A percentile compares a stretch with the other conserved stretches of the same genome.
These are phyloP conservation scores for Psephotus haematonotus DNA, from an alignment of 2,113 vertebrate species.

Conservation along the genomic window DNA sequence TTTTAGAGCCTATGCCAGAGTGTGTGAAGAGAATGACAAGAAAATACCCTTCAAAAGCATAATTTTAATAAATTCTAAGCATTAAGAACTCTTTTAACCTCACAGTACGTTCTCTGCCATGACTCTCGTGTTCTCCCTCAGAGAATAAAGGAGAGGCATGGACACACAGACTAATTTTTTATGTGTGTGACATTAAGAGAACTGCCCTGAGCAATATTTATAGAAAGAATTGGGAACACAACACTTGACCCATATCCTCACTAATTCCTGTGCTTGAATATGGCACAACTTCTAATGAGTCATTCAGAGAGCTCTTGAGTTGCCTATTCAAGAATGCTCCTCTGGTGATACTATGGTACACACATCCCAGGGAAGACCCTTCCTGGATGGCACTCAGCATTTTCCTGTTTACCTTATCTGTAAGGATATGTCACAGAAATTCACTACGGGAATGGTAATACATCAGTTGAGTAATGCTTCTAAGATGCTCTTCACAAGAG, in stretches of 20 bases:
- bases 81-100: not conserved
- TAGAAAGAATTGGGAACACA: not conserved
- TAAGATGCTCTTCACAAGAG: not conserved
- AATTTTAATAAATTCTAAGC: not conserved
- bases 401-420: not conserved
- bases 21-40: not conserved
- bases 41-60: not conserved
- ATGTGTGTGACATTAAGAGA: not conserved
- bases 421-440: not conserved
- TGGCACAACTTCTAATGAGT: not conserved
- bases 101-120: not conserved
- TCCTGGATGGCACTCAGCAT: not conserved
- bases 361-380: not conserved
- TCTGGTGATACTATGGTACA: not conserved
- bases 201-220: not conserved
- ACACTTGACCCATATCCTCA: not conserved
- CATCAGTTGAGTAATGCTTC: not conserved
- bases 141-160: not conserved
- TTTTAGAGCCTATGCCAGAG: not conserved
- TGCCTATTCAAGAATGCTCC: not conserved
- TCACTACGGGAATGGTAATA: not conserved
- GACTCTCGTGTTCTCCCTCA: not conserved
- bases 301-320: not conserved
- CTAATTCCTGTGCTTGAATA: not conserved
- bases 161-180: not conserved